phyloP scores from a whole-genome alignment of 2,797 vertebrate genomes.

The Hippoglossus hippoglossus region DNA sequence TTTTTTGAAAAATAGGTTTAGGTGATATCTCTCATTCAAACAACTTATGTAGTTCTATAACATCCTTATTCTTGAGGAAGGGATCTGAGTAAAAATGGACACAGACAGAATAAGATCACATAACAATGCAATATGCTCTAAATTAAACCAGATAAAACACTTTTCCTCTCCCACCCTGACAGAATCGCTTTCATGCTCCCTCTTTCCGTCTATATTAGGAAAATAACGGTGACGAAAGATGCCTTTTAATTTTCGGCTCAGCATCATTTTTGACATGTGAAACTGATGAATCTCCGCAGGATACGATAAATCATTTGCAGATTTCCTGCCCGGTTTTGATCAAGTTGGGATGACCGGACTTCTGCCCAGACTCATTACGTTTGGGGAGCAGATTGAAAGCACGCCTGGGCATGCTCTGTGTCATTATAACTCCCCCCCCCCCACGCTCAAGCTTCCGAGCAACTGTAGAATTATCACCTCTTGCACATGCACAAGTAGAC shows the following conservation, averaged over 20 bases:
- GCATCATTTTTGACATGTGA: slow-evolving; percentile 79
- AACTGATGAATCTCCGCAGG: slow-evolving; percentile 81
- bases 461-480: slow-evolving; percentile 84
- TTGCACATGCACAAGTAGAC: slow-evolving; percentile 35
- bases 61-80: not conserved
- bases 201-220: slow-evolving; percentile 61
- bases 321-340: slow-evolving; percentile 72
- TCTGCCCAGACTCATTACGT: slow-evolving; percentile 67
- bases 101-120: slow-evolving; percentile 31
- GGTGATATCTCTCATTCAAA: not conserved
- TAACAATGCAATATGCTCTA: slow-evolving; percentile 13
- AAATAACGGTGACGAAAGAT: slow-evolving; percentile 71
- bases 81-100: slow-evolving; percentile 9
- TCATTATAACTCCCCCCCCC: slow-evolving; percentile 58
- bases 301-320: slow-evolving; percentile 82
- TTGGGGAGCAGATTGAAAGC: slow-evolving; percentile 79
- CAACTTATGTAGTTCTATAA: not conserved
- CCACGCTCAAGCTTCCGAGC: slow-evolving; percentile 57
- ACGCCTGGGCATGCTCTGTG: slow-evolving; percentile 75
- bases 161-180: slow-evolving; percentile 30
- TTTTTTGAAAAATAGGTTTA: not conserved
- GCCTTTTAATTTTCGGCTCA: slow-evolving; percentile 82
- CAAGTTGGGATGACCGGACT: slow-evolving; percentile 69
- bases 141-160: slow-evolving; percentile 27
- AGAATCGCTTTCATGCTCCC: slow-evolving; percentile 40